Evolutionary conservation across 2,797 vertebrate genomes (phyloP).

Genomic region (Clarias laeviceps): DNA sequence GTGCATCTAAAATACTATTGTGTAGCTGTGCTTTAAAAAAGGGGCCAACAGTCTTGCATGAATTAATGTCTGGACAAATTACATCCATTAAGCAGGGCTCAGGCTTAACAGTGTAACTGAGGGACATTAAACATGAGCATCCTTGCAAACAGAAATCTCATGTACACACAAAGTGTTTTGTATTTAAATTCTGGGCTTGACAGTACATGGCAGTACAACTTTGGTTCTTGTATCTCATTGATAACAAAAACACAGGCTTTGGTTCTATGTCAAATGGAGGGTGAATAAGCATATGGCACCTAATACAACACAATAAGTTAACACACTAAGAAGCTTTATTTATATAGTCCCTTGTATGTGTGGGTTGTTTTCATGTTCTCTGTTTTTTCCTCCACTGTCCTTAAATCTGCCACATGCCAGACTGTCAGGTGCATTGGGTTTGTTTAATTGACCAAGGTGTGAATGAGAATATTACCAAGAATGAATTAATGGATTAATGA

Average conservation of each 20-base stretch:
- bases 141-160: not conserved
- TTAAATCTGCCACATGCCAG: not conserved
- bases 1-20: slow-evolving; percentile 5
- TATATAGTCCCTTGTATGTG: not conserved
- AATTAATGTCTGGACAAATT: slow-evolving; percentile 3
- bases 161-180: not conserved
- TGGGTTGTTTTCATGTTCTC: not conserved
- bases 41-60: slow-evolving; percentile 12
- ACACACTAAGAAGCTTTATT: not conserved
- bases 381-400: not conserved
- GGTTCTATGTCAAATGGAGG: not conserved
- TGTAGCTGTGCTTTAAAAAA: slow-evolving; percentile 16
- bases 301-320: not conserved
- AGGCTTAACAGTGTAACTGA: not conserved
- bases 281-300: not conserved
- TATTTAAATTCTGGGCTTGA: not conserved
- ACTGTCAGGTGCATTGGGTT: not conserved
- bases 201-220: not conserved
- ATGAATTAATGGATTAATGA: not conserved
- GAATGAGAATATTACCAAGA: not conserved
- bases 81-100: not conserved
- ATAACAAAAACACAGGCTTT: not conserved
- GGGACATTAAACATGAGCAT: not conserved
- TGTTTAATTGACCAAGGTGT: not conserved
- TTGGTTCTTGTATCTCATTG: not conserved